Conservation (phyloP, 2,888 invertebrate genomes). For the Aspidiotus rigidus region DNA sequence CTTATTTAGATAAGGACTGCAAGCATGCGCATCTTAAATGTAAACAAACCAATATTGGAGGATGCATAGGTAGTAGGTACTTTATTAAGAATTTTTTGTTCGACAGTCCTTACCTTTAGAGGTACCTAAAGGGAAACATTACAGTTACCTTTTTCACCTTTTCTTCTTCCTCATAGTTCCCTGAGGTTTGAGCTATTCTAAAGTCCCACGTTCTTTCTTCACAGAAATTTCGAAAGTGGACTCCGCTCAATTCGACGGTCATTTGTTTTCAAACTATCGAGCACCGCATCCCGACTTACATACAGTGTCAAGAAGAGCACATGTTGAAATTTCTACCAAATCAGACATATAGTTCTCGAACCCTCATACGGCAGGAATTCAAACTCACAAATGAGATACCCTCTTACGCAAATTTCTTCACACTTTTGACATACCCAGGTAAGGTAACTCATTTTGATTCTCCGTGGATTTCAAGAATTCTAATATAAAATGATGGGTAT, state of each 20-base stretch:
- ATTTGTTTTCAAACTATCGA: conserved; percentile 49
- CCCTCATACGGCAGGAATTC: conserved; percentile 45
- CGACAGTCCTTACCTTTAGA: no score
- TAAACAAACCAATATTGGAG: no score
- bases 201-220: neutral
- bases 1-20: no score
- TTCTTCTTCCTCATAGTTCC: no score
- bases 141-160: no score
- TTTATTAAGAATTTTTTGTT: no score
- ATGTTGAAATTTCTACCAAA: conserved; percentile 68
- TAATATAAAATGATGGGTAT: neutral
- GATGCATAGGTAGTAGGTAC: no score
- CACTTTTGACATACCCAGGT: conserved; percentile 15
- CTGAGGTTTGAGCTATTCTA: no score
- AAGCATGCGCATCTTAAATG: no score
- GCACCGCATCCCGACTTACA: conserved; percentile 61
- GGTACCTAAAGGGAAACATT: no score
- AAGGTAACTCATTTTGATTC: neutral
- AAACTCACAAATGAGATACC: conserved; percentile 28
- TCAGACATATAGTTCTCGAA: conserved; percentile 60
- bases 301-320: conserved; percentile 63
- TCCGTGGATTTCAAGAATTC: neutral
- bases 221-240: conserved; percentile 61
- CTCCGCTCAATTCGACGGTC: conserved; percentile 60
- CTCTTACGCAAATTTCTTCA: conserved; percentile 2